These are phyloP conservation scores for Anthopleura sola DNA, from an alignment of 64 coral and sea anemone species.

Conservation along the genomic window DNA sequence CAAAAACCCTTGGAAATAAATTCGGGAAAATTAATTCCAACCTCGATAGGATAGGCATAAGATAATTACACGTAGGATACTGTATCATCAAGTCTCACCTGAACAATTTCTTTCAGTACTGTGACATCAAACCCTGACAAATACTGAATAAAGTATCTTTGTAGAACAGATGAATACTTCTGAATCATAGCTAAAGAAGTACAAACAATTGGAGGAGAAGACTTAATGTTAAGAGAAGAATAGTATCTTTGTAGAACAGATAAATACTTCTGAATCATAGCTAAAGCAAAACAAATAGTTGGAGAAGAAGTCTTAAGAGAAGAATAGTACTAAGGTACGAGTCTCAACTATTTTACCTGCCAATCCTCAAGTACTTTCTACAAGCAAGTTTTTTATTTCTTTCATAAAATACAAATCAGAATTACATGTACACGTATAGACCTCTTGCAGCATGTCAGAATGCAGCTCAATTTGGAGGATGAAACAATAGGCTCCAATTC, in stretches of 20 bases:
- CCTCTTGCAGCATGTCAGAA: too few species aligned
- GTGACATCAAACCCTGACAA: slow-evolving; percentile 83
- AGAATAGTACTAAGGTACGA: neutral
- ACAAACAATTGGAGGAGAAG: neutral
- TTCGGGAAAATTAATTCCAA: too few species aligned
- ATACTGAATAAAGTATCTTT: slow-evolving; percentile 95
- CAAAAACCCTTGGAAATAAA: too few species aligned
- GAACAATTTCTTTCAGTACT: slow-evolving; percentile 90
- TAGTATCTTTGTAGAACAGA: slow-evolving; percentile 73
- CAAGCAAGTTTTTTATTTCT: too few species aligned
- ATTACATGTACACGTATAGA: too few species aligned
- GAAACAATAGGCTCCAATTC: too few species aligned
- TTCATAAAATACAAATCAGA: too few species aligned
- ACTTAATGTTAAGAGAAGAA: neutral
- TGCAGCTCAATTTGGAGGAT: too few species aligned
- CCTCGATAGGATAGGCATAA: too few species aligned
- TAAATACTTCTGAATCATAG: slow-evolving; percentile 89
- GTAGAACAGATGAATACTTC: slow-evolving; percentile 92
- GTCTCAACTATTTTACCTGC: neutral
- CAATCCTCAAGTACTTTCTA: too few species aligned
- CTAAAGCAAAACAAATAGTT: neutral
- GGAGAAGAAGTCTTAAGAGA: neutral
- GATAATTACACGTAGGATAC: too few species aligned
- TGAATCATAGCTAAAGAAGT: slow-evolving; percentile 65
- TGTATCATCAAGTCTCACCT: slow-evolving; percentile 49